Evolutionary conservation across 2,888 invertebrate species (phyloP), one percentile per base, ranked within the genome.

Genomic region (Macaria notata): DNA sequence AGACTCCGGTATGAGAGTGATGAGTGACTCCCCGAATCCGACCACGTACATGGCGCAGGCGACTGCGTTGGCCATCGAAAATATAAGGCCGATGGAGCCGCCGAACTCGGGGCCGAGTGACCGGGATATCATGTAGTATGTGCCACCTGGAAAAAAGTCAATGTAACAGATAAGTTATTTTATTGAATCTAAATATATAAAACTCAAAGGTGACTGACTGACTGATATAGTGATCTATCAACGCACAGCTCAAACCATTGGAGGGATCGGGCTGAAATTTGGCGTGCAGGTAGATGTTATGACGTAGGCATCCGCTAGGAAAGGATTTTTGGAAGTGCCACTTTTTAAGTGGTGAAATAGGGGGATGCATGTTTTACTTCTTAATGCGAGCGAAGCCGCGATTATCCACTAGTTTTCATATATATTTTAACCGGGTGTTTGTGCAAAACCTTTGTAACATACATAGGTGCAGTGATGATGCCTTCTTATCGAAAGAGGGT

Each of bases 11-110:
- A 97, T 87, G 47, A 96, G 92, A 63, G 95, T 95, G 64, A 94
- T 93, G 83, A 97, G 93, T 0, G 98, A 97, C 84, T 99, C 99
- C 60, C 98, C 97, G 81, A 99, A 99, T 3, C 99, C 99, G n/a
- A 99, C 98, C 4, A 98, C 96, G 81, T 99, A 98, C 98, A 99
- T 98, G 49, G 98, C 97, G 75, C 97, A 97, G 0, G 98, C 98
- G 2, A 99, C 98, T 0, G 98, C 98, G 84, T 99, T 99, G 1
- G 99, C 99, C 81, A 99, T 90, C 0, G 98, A 96, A 89, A 99
- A 99, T 72, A 99, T 98, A 33, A 99, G 88, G 0, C 99, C 99
- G 68, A 99, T 99, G 2, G 98, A 96, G 3, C 96, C 97, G 1
- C 99, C 99, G 78, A 98, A 99, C 90, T 99, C 99, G 0, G 99